Conservation (phyloP, 2,888 invertebrate species). For the Cactoblastis cactorum region DNA sequence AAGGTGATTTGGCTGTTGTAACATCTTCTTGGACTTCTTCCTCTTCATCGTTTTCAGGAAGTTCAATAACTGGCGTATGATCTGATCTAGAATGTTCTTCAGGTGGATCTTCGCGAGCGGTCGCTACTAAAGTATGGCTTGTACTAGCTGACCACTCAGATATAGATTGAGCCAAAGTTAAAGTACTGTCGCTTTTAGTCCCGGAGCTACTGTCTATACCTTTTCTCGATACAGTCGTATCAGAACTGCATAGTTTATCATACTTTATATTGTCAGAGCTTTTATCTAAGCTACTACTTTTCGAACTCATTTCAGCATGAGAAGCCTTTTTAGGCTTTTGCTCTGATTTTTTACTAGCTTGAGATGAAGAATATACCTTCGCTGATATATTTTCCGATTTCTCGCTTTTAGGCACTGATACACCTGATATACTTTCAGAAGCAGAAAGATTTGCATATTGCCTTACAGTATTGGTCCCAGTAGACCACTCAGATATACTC, state of each 20-base stretch:
- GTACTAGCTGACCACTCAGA: constrained; percentile 92
- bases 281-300: constrained; percentile 80
- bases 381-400: constrained; percentile 77
- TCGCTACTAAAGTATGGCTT: constrained; percentile 85
- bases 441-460: constrained; percentile 88
- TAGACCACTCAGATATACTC: constrained; percentile 93
- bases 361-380: constrained; percentile 80
- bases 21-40: constrained; percentile 44
- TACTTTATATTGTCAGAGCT: constrained; percentile 77
- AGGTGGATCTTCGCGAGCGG: constrained; percentile 70
- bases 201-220: constrained; percentile 82
- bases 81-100: constrained; percentile 69
- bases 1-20: constrained; percentile 35
- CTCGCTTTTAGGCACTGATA: constrained; percentile 81
- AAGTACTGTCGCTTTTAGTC: constrained; percentile 89
- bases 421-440: constrained; percentile 81
- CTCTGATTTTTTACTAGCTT: constrained; percentile 73
- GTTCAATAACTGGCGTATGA: constrained; percentile 68
- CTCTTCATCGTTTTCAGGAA: constrained; percentile 31
- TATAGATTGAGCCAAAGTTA: constrained; percentile 86
- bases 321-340: constrained; percentile 65
- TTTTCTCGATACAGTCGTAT: constrained; percentile 73
- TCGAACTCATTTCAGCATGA: constrained; percentile 75
- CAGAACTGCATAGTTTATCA: constrained; percentile 81
- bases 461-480: constrained; percentile 90